Conservation (phyloP, 2,888 invertebrate species). For the Drosophila cognata region DNA sequence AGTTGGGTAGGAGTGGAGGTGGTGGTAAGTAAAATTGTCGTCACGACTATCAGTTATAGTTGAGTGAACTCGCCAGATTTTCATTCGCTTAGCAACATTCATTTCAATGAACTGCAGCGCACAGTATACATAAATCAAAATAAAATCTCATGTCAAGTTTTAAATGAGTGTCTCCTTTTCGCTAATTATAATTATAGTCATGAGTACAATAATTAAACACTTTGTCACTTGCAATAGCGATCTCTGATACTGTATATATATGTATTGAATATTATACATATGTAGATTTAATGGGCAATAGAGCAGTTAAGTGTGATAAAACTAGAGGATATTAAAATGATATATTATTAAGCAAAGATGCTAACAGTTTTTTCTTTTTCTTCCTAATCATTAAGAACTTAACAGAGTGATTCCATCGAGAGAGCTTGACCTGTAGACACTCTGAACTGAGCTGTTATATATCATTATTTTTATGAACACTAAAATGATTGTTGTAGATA, state of each 20-base stretch:
- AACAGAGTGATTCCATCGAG: not conserved
- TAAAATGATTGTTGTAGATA: not conserved
- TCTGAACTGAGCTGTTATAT: not conserved
- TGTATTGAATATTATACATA: not conserved
- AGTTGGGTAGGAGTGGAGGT: slow-evolving; percentile 23
- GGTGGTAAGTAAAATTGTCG: slow-evolving; percentile 43
- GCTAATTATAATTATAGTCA: slow-evolving; percentile 34
- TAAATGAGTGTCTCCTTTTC: not conserved
- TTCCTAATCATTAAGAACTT: not conserved
- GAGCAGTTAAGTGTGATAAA: slow-evolving; percentile 5
- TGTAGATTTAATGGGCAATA: slow-evolving; percentile 1
- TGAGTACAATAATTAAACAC: slow-evolving; percentile 20
- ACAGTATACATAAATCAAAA: slow-evolving; percentile 27
- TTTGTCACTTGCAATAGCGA: slow-evolving; percentile 9
- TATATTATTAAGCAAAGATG: not conserved
- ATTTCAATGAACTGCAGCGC: slow-evolving; percentile 66
- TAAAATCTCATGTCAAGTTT: slow-evolving; percentile 7
- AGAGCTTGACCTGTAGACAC: too few relatives aligned
- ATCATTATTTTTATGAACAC: not conserved
- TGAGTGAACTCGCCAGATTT: slow-evolving; percentile 62
- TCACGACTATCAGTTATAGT: slow-evolving; percentile 62
- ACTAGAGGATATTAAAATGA: slow-evolving; percentile 7
- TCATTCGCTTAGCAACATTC: slow-evolving; percentile 19
- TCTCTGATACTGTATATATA: slow-evolving; percentile 8
- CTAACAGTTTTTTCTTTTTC: too few relatives aligned